Conservation (phyloP, 2,797 vertebrate genomes). For the Adelosebastes latens region DNA sequence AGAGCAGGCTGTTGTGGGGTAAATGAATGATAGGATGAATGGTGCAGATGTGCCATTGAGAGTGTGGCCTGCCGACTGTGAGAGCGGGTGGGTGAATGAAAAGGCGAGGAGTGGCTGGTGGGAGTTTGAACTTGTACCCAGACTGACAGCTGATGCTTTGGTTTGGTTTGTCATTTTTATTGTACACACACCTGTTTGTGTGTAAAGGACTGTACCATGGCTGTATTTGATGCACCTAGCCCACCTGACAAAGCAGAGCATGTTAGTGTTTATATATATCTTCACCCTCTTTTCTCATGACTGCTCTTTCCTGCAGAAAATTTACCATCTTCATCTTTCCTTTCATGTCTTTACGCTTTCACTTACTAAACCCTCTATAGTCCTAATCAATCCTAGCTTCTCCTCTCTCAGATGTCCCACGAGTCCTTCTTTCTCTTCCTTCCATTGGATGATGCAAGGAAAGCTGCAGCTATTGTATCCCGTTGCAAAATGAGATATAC, state of each 20-base stretch:
- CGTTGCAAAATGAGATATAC: background rate
- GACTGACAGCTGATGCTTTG: slow-evolving; percentile 28
- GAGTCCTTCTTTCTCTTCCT: background rate
- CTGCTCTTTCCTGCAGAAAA: background rate
- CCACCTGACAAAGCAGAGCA: background rate
- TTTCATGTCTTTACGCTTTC: background rate
- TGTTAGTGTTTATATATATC: background rate
- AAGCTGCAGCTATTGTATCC: too few relatives aligned
- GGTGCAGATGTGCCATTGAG: slow-evolving; percentile 68
- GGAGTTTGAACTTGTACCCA: slow-evolving; percentile 45
- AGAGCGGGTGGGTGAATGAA: slow-evolving; percentile 36
- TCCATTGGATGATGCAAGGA: background rate
- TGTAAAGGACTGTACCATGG: background rate
- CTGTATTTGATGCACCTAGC: background rate
- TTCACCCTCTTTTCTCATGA: background rate
- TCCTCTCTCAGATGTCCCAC: background rate
- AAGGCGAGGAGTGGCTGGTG: slow-evolving; percentile 50
- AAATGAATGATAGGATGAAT: slow-evolving; percentile 42
- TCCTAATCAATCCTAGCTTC: background rate
- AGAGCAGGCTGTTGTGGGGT: background rate
- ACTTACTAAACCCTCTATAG: background rate
- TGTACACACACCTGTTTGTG: slow-evolving; percentile 10
- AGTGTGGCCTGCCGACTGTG: background rate
- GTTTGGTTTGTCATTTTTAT: background rate
- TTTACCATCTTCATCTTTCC: background rate